phyloP scores from a whole-genome alignment of 2,113 vertebrate genomes.

The Microtus richardsoni region DNA sequence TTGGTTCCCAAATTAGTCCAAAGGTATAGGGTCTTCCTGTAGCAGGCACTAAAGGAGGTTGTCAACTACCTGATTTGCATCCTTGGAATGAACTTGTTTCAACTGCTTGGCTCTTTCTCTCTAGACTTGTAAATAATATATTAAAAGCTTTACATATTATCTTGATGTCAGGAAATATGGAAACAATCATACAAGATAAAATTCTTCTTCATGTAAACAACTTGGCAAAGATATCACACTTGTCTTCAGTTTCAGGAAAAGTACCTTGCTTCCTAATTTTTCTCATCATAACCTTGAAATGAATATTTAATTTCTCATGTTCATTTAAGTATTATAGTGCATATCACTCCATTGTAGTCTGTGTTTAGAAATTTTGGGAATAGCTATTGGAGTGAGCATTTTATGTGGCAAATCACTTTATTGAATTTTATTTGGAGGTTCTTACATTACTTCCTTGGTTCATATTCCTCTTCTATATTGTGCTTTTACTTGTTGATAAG shows the following conservation, averaged over 20 bases:
- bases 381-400: background rate
- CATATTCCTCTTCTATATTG: background rate
- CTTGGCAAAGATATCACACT: background rate
- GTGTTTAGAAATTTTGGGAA: background rate
- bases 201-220: background rate
- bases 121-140: background rate
- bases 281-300: background rate
- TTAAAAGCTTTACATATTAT: background rate
- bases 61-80: background rate
- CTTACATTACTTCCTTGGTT: background rate
- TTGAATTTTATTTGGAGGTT: background rate
- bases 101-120: background rate
- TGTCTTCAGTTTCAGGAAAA: background rate
- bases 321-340: background rate
- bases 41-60: background rate
- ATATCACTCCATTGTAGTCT: background rate
- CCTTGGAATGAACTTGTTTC: background rate
- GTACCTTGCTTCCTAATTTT: background rate
- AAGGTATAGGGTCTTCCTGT: background rate
- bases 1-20: background rate
- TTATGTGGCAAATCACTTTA: background rate
- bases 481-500: background rate
- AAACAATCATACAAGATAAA: background rate
- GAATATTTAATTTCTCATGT: background rate
- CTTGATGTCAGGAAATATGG: background rate